A percentile compares a stretch with the other conserved stretches of the same genome.
Evolutionary conservation across 2,113 vertebrate species (phyloP).

Genomic region (Rhabdornis inornatus): DNA sequence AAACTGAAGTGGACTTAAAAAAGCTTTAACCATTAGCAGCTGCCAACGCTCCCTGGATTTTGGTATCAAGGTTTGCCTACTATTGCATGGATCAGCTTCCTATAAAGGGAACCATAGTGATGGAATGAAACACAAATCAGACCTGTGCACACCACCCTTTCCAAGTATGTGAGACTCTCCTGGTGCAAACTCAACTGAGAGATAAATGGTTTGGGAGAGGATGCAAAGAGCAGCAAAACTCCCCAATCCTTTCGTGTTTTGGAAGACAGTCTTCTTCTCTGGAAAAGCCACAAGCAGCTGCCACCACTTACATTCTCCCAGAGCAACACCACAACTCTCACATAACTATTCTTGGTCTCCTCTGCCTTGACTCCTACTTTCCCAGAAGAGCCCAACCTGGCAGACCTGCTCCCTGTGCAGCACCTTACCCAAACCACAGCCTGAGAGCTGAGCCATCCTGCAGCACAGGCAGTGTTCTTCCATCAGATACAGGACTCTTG

Average conservation of each 20-base stretch:
- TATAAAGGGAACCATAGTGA: fast-evolving
- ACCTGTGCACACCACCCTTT: neutral
- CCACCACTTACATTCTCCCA: neutral
- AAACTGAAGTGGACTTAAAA: neutral
- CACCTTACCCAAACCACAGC: neutral
- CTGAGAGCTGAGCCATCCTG: neutral
- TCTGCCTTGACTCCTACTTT: neutral
- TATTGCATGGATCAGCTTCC: neutral
- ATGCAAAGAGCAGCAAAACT: neutral
- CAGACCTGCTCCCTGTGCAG: fast-evolving
- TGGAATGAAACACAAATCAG: neutral
- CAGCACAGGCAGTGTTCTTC: neutral
- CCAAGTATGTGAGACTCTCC: neutral
- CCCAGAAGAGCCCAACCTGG: neutral
- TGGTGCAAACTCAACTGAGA: neutral
- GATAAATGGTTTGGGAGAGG: neutral
- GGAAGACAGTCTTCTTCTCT: neutral
- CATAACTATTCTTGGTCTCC: neutral
- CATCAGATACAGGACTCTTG: neutral
- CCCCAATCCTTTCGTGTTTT: fast-evolving
- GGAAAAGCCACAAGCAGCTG: neutral
- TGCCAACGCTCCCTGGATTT: neutral
- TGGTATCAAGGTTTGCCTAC: neutral
- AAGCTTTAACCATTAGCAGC: neutral
- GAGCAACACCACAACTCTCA: fast-evolving